phyloP scores from a whole-genome alignment of 2,888 invertebrate genomes.

The Chrysopilus asiliformis region DNA sequence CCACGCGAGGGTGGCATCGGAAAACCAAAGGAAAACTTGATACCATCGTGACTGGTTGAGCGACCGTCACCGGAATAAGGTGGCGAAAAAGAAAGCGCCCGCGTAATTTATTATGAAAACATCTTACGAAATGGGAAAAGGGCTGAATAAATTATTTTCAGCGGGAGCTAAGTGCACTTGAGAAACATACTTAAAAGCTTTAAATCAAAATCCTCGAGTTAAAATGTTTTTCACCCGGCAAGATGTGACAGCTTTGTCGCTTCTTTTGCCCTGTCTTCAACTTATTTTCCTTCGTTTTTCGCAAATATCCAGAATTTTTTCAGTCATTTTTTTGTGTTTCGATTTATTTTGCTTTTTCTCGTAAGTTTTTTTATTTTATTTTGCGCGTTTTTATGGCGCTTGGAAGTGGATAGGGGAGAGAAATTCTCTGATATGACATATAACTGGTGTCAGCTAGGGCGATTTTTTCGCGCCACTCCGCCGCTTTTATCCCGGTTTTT shows the following conservation, averaged over 20 bases:
- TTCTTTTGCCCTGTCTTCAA: not conserved
- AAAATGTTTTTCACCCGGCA: conserved; percentile 9
- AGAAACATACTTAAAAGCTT: conserved; percentile 14
- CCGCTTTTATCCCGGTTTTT: too few species aligned
- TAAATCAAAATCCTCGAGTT: conserved; percentile 14
- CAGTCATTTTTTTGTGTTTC: conserved; percentile 1
- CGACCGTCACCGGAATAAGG: conserved; percentile 1
- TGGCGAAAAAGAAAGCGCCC: conserved; percentile 5
- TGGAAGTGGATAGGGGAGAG: conserved; percentile 5
- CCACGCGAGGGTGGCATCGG: too few species aligned
- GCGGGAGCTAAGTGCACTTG: conserved; percentile 13
- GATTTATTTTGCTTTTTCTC: too few species aligned
- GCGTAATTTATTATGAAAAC: conserved; percentile 15
- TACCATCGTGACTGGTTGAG: conserved; percentile 3
- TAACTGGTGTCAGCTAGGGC: too few species aligned
- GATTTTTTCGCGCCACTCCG: too few species aligned
- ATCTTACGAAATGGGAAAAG: conserved; percentile 11
- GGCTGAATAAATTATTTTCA: conserved; percentile 14
- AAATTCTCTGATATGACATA: too few species aligned
- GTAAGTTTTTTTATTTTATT: too few species aligned
- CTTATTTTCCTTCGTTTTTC: not conserved
- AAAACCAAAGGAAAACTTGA: too few species aligned
- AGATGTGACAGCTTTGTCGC: conserved; percentile 10
- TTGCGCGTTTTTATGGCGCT: conserved; percentile 5
- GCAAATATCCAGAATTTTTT: too few species aligned